Evolutionary conservation across 2,888 invertebrate species (phyloP).

Genomic region (Dynastes maya): DNA sequence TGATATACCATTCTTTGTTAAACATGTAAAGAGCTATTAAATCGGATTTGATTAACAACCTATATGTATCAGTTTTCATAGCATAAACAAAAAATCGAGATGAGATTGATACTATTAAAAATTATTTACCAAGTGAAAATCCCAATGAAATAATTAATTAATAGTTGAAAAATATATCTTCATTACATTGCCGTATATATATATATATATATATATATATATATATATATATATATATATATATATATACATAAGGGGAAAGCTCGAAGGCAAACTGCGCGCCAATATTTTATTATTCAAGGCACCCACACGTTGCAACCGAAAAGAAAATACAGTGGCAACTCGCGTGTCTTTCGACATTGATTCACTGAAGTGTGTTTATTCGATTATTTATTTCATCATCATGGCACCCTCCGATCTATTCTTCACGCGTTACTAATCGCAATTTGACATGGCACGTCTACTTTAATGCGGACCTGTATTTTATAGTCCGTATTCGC

Average conservation of each 20-base stretch:
- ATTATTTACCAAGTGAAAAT: too few relatives aligned
- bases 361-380: conserved; percentile 68
- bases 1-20: too few relatives aligned
- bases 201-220: too few relatives aligned
- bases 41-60: too few relatives aligned
- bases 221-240: neutral
- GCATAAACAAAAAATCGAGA: too few relatives aligned
- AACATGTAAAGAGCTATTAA: too few relatives aligned
- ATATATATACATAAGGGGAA: neutral
- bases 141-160: conserved; percentile 20
- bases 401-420: conserved; percentile 62
- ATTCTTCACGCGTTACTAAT: conserved; percentile 69
- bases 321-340: conserved; percentile 57
- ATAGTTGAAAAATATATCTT: conserved; percentile 29
- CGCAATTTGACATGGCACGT: conserved; percentile 69
- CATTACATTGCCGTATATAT: conserved; percentile 20
- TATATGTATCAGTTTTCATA: too few relatives aligned
- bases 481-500: conserved; percentile 39
- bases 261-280: conserved; percentile 27
- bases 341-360: conserved; percentile 67
- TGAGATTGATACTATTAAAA: too few relatives aligned
- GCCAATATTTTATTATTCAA: conserved; percentile 45
- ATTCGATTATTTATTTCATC: conserved; percentile 70
- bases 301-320: conserved; percentile 41
- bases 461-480: conserved; percentile 62